Evolutionary conservation across 64 coral and sea anemone genomes (phyloP).

Genomic region (Orbicella faveolata): DNA sequence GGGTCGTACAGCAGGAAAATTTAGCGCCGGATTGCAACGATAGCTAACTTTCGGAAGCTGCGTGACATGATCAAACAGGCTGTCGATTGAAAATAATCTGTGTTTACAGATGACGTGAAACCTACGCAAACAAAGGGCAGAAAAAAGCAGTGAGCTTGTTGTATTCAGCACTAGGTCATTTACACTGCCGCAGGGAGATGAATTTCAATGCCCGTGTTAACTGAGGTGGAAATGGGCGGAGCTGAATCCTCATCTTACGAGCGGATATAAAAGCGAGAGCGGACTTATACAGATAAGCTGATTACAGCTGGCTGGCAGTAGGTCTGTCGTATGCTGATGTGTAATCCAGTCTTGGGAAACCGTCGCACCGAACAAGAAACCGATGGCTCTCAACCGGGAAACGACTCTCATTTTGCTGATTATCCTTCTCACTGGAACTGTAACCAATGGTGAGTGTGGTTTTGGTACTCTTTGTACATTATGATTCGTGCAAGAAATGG

Average conservation of each 20-base stretch:
- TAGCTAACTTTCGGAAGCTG: background rate
- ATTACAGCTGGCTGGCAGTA: slow-evolving; percentile 21
- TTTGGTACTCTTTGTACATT: background rate
- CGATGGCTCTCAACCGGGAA: background rate
- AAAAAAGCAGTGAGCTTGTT: background rate
- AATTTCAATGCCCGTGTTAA: slow-evolving; percentile 27
- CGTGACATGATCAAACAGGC: background rate
- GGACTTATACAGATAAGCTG: slow-evolving; percentile 33
- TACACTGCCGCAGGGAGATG: background rate
- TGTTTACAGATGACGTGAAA: slow-evolving; percentile 8
- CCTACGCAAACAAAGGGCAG: slow-evolving; percentile 15
- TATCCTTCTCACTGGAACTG: background rate
- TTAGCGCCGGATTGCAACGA: background rate
- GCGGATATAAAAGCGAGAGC: slow-evolving; percentile 24
- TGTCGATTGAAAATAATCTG: background rate
- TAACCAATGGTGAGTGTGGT: slow-evolving; percentile 7
- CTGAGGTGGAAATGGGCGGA: slow-evolving; percentile 35
- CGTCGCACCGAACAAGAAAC: background rate
- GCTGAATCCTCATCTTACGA: background rate
- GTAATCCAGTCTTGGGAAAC: background rate
- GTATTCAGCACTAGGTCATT: background rate
- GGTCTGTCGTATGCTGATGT: background rate
- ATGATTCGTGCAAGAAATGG: background rate
- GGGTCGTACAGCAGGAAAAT: background rate
- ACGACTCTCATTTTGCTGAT: background rate